Percentiles rank a stretch among this genome's conserved stretches.
Conservation (phyloP, 2,888 invertebrate genomes). For the Acholoe squamosa region DNA sequence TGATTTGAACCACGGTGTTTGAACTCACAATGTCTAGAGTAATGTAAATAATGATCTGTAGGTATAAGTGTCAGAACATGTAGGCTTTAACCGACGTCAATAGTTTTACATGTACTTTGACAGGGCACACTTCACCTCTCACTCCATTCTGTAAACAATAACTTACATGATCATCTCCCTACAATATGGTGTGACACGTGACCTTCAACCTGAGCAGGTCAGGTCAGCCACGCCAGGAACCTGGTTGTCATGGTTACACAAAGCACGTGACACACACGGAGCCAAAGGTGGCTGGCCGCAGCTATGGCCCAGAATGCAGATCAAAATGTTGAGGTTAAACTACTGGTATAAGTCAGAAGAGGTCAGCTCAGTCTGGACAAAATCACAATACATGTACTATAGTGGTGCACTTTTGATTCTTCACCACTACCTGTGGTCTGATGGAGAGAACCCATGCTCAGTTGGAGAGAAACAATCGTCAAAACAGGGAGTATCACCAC, state of each 20-base stretch:
- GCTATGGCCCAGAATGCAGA: background rate
- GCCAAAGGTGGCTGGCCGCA: background rate
- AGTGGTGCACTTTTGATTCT: no score
- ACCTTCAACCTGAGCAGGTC: background rate
- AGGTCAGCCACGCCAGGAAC: background rate
- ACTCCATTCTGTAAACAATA: background rate
- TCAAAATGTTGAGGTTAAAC: background rate
- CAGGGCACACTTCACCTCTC: background rate
- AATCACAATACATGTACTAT: no score
- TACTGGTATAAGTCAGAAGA: background rate
- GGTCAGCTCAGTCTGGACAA: background rate
- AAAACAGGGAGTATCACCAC: no score
- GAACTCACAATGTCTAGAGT: no score
- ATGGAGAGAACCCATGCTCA: no score
- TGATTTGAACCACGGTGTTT: no score
- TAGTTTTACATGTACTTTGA: background rate
- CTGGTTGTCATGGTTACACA: background rate
- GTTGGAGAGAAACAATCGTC: no score
- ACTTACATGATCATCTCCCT: background rate
- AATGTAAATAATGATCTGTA: no score
- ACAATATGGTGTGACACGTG: background rate
- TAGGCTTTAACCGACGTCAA: background rate
- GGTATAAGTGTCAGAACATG: no score
- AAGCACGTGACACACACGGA: slow-evolving; percentile 2
- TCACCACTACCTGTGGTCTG: no score